Evolutionary conservation across 2,113 vertebrate genomes (phyloP).

Genomic region (Potamarius usumacintae): DNA sequence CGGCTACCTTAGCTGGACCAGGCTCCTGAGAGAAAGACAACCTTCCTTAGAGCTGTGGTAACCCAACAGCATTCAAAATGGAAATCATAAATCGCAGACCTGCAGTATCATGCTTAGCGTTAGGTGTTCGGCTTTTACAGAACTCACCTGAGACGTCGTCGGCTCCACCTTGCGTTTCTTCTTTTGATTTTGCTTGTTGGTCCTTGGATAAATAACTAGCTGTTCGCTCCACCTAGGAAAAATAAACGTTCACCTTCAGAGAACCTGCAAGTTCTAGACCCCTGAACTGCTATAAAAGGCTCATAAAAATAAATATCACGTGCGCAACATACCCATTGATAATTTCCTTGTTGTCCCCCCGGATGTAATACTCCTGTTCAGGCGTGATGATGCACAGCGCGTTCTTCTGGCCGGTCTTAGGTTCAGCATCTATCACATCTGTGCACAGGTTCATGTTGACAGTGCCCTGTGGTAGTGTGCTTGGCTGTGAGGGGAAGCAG

Average conservation of each 20-base stretch:
- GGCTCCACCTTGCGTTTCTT: slow-evolving; percentile 82
- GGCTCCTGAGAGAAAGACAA: slow-evolving; percentile 67
- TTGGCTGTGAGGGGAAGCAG: slow-evolving; percentile 65
- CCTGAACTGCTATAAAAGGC: neutral
- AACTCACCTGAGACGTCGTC: slow-evolving; percentile 72
- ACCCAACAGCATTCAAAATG: neutral
- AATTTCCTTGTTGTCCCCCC: slow-evolving; percentile 80
- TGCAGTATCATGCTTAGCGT: neutral
- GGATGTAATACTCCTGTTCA: slow-evolving; percentile 80
- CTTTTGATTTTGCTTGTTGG: slow-evolving; percentile 83
- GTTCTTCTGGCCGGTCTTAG: slow-evolving; percentile 81
- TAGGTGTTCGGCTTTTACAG: neutral
- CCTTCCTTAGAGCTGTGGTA: neutral
- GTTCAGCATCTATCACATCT: slow-evolving; percentile 77
- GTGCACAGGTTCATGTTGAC: slow-evolving; percentile 81
- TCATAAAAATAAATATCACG: neutral
- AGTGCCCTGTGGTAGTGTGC: slow-evolving; percentile 79
- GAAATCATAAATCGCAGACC: neutral
- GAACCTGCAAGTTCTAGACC: neutral
- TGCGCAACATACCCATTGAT: slow-evolving; percentile 74
- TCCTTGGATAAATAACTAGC: slow-evolving; percentile 76
- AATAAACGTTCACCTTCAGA: neutral
- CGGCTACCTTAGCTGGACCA: slow-evolving; percentile 79
- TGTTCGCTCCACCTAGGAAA: slow-evolving; percentile 75
- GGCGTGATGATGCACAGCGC: slow-evolving; percentile 78